Evolutionary conservation across 37 sponge, comb jelly and placozoan species (phyloP).

Genomic region (Mnemiopsis leidyi): DNA sequence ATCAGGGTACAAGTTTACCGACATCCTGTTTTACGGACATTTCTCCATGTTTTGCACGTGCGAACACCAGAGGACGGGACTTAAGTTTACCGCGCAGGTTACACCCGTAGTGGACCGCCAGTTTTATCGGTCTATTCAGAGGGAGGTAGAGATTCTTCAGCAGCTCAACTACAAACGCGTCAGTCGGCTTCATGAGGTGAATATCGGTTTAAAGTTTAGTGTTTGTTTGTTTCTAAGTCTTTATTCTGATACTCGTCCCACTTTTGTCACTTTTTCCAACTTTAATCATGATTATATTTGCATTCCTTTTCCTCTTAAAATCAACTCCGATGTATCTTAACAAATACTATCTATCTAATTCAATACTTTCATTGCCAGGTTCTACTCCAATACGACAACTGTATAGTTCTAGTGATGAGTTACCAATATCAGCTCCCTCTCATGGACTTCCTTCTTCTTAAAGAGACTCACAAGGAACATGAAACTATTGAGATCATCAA

Average conservation of each 20-base stretch:
- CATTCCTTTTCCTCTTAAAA: background rate
- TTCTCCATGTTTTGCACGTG: constrained; percentile 53
- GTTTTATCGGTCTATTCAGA: constrained; percentile 7
- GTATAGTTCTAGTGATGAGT: background rate
- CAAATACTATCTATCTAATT: background rate
- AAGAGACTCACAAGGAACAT: constrained; percentile 11
- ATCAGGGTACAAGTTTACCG: constrained; percentile 11
- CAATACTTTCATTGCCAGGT: background rate
- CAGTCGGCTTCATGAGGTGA: constrained; percentile 49
- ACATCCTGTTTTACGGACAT: constrained; percentile 39
- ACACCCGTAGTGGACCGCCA: constrained; percentile 15
- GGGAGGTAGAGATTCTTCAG: constrained; percentile 20
- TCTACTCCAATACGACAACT: background rate
- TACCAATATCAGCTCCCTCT: constrained; percentile 38
- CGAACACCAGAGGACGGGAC: constrained; percentile 26
- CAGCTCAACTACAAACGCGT: constrained; percentile 37
- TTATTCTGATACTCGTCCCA: no score
- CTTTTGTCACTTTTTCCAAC: no score
- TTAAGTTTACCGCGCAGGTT: constrained; percentile 45
- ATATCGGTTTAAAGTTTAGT: no score
- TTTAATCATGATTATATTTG: no score
- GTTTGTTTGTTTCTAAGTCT: no score
- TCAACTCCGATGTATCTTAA: background rate
- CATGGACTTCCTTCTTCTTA: constrained; percentile 32
- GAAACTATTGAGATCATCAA: constrained; percentile 19